Evolutionary conservation across 2,888 invertebrate species (phyloP), one percentile per base, ranked within the genome.

Genomic region (Yponomeuta sedellus): DNA sequence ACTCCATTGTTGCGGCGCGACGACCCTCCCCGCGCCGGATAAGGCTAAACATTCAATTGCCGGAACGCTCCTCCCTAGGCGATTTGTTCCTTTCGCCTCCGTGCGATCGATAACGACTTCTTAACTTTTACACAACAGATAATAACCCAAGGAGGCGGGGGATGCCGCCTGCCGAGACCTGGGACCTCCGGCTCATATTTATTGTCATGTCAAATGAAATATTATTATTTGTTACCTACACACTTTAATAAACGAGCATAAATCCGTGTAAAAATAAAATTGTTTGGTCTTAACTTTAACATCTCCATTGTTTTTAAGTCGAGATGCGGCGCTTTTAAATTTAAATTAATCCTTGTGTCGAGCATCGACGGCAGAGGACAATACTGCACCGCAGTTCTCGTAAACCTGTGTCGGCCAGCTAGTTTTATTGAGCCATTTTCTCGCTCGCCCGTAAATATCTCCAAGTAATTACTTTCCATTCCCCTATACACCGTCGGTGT

Each of bases 1-100:
- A 85, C 85, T 88, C 87, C 85, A 90, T 90, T 90, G 89, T 90
- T 85, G 80, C 79, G 80, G 80, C 11, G 64, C 82, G 82, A 77
- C 84, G 82, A 83, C 82, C 85, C 84, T 82, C 86, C 85, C 65
- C 86, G 79, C 79, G 76, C 82, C 87, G 88, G 88, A 88, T 88
- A 86, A 86, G 80, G 83, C 85, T 86, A 88, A 89, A 89, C 85
- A 88, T 88, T 88, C 87, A 86, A 89, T 88, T 85, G 85, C 83
- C 85, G 85, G 87, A 83, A 85, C 82, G 83, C 82, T 85, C 57
- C 64, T 34, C 83, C 85, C 80, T 79, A 83, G 84, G 85, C 83
- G 86, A 86, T 88, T 88, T 88, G 85, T 83, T 84, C 83, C 80
- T 80, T 82, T 80, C 34, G 76, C 75, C 80, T 56, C 52, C 34